These are phyloP conservation scores for Papilio xuthus DNA, from an alignment of 1,140 invertebrate species.

Conservation along the genomic window DNA sequence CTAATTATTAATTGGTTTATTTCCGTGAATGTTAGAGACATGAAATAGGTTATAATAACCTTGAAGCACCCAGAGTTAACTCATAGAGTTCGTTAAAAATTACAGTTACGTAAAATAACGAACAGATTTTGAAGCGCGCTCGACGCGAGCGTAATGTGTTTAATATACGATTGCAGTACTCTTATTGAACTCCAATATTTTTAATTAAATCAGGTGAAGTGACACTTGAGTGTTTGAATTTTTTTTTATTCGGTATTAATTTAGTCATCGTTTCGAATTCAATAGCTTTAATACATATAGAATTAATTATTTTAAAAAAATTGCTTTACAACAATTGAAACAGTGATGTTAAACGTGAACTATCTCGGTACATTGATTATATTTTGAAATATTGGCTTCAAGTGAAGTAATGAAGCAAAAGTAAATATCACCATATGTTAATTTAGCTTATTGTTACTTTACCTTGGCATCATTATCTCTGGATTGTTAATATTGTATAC, in stretches of 20 bases:
- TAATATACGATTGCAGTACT: constrained; percentile 54
- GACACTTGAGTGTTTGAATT: constrained; percentile 46
- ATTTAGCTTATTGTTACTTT: not conserved
- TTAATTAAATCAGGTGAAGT: constrained; percentile 54
- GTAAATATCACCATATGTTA: not conserved
- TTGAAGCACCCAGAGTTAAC: constrained; percentile 41
- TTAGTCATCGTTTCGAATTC: not conserved
- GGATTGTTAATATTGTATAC: constrained; percentile 40
- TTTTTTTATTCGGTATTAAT: constrained; percentile 30
- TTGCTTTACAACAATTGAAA: not conserved
- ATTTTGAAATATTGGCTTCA: not conserved
- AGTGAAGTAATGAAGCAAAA: not conserved
- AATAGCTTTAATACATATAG: not conserved
- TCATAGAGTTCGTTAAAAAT: constrained; percentile 50
- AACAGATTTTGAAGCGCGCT: constrained; percentile 47
- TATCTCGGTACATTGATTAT: not conserved
- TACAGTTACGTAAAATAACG: constrained; percentile 59
- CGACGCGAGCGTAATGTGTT: constrained; percentile 53
- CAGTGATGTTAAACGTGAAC: not conserved
- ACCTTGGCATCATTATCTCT: constrained; percentile 30
- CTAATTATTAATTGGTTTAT: not conserved
- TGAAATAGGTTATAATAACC: not conserved
- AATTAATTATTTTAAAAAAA: not conserved
- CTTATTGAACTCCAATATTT: constrained; percentile 56
- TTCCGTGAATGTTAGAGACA: constrained; percentile 9